phyloP scores from a whole-genome alignment of 2,888 invertebrate genomes.

The Merodon equestris region DNA sequence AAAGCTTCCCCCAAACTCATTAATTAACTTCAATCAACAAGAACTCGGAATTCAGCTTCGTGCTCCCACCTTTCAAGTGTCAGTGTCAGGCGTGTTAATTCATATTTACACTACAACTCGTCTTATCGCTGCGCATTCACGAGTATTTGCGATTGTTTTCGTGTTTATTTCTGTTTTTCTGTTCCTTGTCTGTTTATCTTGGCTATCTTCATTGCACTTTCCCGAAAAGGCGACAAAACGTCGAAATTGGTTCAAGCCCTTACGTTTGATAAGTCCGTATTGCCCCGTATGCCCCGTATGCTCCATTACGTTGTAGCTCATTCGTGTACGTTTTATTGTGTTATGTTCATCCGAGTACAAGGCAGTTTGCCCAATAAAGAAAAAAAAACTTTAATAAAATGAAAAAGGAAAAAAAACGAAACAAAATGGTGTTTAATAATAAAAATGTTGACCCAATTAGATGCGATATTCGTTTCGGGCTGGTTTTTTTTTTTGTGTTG shows the following conservation, averaged over 20 bases:
- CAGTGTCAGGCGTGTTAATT: too few species aligned
- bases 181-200: constrained; percentile 23
- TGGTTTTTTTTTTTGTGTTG: constrained; percentile 33
- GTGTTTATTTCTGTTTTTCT: too few species aligned
- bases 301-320: neutral
- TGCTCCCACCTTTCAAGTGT: too few species aligned
- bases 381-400: constrained; percentile 1
- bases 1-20: neutral
- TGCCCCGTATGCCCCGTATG: neutral
- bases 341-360: constrained; percentile 19
- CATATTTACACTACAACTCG: neutral
- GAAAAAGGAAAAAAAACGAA: too few species aligned
- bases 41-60: too few species aligned
- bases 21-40: neutral
- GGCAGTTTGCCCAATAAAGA: constrained; percentile 36
- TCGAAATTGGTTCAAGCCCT: constrained; percentile 24
- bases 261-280: constrained; percentile 16
- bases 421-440: constrained; percentile 36
- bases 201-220: constrained; percentile 42
- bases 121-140: neutral
- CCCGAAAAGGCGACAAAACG: constrained; percentile 20
- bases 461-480: constrained; percentile 56
- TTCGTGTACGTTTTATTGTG: neutral
- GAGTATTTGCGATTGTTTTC: constrained; percentile 2
- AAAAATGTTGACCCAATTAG: constrained; percentile 62